A percentile compares a stretch with the other conserved stretches of the same genome.
Evolutionary conservation across 2,797 vertebrate species (phyloP).

Genomic region (Leuciscus waleckii): DNA sequence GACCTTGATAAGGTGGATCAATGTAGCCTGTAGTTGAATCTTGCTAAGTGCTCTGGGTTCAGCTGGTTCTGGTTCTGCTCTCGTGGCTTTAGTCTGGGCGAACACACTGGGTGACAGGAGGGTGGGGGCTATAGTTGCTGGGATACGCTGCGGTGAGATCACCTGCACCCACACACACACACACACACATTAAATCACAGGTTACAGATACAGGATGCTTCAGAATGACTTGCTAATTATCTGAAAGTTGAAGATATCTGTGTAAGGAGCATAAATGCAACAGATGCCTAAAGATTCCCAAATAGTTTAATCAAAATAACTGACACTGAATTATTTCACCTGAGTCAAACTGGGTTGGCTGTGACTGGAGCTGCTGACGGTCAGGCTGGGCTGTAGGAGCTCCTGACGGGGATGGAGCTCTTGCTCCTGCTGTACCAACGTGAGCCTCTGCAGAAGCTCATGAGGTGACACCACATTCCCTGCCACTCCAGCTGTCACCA

Average conservation of each 20-base stretch:
- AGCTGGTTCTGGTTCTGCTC: slow-evolving; percentile 56
- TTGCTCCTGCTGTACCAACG: slow-evolving; percentile 89
- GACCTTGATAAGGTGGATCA: slow-evolving; percentile 91
- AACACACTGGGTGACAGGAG: slow-evolving; percentile 90
- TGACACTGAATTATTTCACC: slow-evolving; percentile 11
- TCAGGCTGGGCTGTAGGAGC: slow-evolving; percentile 47
- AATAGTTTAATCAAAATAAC: neutral
- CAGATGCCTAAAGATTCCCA: too few species aligned
- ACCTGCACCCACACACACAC: slow-evolving; percentile 71
- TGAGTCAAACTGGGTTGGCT: slow-evolving; percentile 20
- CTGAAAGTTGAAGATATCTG: neutral
- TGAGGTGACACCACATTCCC: slow-evolving; percentile 85
- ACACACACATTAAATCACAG: neutral
- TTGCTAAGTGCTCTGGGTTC: slow-evolving; percentile 79
- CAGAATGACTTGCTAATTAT: neutral
- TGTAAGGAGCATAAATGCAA: neutral
- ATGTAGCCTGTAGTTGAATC: slow-evolving; percentile 86
- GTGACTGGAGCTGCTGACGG: slow-evolving; percentile 8
- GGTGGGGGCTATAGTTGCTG: slow-evolving; percentile 79
- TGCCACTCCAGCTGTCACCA: slow-evolving; percentile 49
- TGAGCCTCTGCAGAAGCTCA: slow-evolving; percentile 89
- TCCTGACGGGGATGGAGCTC: slow-evolving; percentile 68
- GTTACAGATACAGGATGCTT: neutral
- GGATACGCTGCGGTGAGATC: slow-evolving; percentile 81
- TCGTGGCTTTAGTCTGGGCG: slow-evolving; percentile 73